Percentiles rank a stretch among this genome's conserved stretches.
phyloP scores from a whole-genome alignment of 2,113 vertebrate species.

The Lathamus discolor region DNA sequence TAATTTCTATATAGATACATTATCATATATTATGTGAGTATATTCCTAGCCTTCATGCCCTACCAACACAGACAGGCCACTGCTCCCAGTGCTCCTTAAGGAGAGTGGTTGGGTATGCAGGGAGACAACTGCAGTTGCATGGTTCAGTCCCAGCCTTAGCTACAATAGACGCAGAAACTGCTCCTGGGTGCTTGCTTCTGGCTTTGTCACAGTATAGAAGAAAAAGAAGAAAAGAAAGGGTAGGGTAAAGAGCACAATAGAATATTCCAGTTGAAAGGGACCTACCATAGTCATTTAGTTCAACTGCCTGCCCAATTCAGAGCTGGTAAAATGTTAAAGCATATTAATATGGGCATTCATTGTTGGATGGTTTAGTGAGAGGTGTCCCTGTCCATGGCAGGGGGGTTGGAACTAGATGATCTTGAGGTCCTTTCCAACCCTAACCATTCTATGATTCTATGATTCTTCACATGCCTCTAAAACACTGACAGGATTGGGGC shows the following conservation, averaged over 20 bases:
- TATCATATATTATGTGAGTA: not conserved
- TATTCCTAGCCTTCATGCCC: fast-evolving
- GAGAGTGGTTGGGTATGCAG: not conserved
- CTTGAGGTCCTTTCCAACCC: too few species aligned
- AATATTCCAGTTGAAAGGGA: not conserved
- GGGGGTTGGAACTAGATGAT: too few species aligned
- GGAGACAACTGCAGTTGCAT: not conserved
- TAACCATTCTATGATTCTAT: too few species aligned
- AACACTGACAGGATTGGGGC: not conserved
- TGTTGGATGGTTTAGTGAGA: too few species aligned
- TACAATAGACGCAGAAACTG: not conserved
- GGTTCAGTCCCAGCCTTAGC: not conserved
- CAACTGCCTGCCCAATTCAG: not conserved
- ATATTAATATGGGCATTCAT: not conserved
- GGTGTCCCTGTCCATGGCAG: too few species aligned
- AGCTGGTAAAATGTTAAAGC: not conserved
- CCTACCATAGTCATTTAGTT: not conserved
- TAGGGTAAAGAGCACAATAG: not conserved
- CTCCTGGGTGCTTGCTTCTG: not conserved
- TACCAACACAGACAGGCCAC: too few species aligned
- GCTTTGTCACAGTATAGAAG: not conserved
- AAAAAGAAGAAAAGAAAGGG: not conserved
- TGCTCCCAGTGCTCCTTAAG: not conserved
- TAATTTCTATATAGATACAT: not conserved
- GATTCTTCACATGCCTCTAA: not conserved